These are phyloP conservation scores for Athene cunicularia DNA, from an alignment of 2,113 vertebrate species.

Conservation along the genomic window DNA sequence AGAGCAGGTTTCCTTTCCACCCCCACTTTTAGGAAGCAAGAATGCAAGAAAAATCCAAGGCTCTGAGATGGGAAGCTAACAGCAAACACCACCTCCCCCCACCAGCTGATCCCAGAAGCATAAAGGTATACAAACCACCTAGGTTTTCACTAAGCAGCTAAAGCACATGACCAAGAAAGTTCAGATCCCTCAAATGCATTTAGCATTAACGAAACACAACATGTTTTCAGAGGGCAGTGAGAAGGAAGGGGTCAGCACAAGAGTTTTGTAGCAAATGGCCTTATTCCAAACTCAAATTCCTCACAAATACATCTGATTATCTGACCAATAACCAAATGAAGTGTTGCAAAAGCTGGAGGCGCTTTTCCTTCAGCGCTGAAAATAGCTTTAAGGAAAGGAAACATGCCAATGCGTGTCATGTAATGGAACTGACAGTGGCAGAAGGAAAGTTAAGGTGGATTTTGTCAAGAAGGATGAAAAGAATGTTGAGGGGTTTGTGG, in stretches of 20 bases:
- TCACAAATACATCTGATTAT: background rate
- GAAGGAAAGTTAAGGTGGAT: background rate
- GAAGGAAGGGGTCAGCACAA: background rate
- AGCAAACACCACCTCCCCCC: background rate
- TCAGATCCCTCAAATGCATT: background rate
- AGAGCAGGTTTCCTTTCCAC: background rate
- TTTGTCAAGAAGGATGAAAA: background rate
- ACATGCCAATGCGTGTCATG: rapidly evolving
- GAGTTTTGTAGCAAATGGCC: background rate
- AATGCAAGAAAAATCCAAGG: background rate
- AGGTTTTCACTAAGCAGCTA: background rate
- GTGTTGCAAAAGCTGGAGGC: background rate
- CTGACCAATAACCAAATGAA: background rate
- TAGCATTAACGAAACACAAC: background rate
- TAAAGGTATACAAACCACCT: background rate
- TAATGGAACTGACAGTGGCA: background rate
- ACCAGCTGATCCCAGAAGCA: slow-evolving; percentile 16
- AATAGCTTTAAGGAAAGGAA: background rate
- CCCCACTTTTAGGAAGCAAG: background rate
- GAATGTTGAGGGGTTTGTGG: background rate
- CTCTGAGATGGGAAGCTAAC: background rate
- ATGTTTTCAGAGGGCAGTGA: background rate
- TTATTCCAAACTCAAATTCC: background rate
- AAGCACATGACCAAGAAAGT: background rate
- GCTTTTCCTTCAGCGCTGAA: background rate